Evolutionary conservation across 2,888 invertebrate species (phyloP).

Genomic region (Caenorhabditis auriculariae): DNA sequence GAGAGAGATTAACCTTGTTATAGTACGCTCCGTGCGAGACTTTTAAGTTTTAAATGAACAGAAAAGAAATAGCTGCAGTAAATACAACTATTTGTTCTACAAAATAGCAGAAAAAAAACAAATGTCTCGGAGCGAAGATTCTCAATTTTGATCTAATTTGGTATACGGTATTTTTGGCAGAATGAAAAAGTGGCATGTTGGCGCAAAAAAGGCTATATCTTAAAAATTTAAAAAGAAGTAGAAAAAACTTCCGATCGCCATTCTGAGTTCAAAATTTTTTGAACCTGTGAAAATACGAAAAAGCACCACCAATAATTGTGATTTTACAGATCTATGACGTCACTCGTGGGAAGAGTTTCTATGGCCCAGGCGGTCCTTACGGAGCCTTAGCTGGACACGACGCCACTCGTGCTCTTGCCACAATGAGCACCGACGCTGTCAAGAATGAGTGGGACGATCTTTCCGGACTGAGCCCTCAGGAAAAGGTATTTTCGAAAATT

Average conservation of each 20-base stretch:
- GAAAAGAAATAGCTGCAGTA: too few species aligned
- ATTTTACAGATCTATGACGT: conserved; percentile 58
- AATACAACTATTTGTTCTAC: too few species aligned
- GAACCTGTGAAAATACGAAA: neutral
- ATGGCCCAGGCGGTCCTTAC: conserved; percentile 57
- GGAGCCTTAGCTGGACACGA: conserved; percentile 55
- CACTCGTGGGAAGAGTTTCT: conserved; percentile 53
- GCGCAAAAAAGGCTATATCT: too few species aligned
- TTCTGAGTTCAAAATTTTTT: conserved; percentile 1
- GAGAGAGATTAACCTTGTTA: too few species aligned
- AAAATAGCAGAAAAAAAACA: too few species aligned
- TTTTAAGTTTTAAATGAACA: too few species aligned
- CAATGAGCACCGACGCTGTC: conserved; percentile 54
- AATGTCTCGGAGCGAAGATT: too few species aligned
- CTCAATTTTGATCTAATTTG: too few species aligned
- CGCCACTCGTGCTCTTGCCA: conserved; percentile 57
- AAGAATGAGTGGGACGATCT: conserved; percentile 54
- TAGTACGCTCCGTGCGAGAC: too few species aligned
- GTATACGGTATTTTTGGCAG: too few species aligned
- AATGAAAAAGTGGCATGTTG: neutral
- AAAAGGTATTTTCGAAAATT: conserved; percentile 20
- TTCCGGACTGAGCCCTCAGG: conserved; percentile 29
- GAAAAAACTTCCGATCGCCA: neutral
- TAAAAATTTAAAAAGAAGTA: neutral
- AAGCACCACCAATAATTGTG: neutral